phyloP scores from a whole-genome alignment of 1,140 invertebrate species.

The Lasioglossum albipes region DNA sequence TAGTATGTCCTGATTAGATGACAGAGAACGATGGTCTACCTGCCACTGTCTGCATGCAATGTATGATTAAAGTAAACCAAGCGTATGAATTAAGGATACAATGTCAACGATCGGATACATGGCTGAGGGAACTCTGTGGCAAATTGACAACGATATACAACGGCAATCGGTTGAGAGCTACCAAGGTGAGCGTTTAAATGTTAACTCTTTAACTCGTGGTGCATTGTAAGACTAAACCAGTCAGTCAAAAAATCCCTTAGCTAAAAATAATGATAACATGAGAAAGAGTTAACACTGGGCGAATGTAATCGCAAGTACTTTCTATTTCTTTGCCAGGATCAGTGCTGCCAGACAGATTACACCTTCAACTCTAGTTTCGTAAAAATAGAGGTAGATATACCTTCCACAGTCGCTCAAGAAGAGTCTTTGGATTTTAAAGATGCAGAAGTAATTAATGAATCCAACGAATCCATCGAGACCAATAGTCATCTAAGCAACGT shows the following conservation, averaged over 20 bases:
- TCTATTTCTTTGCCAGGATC: slow-evolving; percentile 53
- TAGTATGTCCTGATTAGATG: slow-evolving; percentile 46
- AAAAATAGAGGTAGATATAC: slow-evolving; percentile 18
- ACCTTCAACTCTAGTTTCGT: slow-evolving; percentile 18
- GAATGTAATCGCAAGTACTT: neutral
- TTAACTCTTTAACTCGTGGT: neutral
- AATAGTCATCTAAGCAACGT: slow-evolving; percentile 14
- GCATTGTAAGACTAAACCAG: too few species aligned
- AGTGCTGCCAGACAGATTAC: slow-evolving; percentile 63
- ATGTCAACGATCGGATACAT: slow-evolving; percentile 70
- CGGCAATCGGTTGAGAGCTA: neutral
- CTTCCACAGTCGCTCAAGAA: neutral
- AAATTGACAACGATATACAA: slow-evolving; percentile 37
- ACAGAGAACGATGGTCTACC: slow-evolving; percentile 70
- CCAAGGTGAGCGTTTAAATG: slow-evolving; percentile 32
- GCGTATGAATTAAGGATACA: slow-evolving; percentile 71
- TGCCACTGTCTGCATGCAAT: slow-evolving; percentile 65
- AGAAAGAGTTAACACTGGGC: neutral
- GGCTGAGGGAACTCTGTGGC: slow-evolving; percentile 64
- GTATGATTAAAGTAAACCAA: slow-evolving; percentile 65
- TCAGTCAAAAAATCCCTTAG: too few species aligned
- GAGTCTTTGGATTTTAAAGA: neutral
- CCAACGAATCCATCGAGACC: neutral
- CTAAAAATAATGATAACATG: too few species aligned
- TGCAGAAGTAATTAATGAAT: slow-evolving; percentile 10